Conservation (phyloP, 64 coral and sea anemone genomes). For the Acropora tenuis region DNA sequence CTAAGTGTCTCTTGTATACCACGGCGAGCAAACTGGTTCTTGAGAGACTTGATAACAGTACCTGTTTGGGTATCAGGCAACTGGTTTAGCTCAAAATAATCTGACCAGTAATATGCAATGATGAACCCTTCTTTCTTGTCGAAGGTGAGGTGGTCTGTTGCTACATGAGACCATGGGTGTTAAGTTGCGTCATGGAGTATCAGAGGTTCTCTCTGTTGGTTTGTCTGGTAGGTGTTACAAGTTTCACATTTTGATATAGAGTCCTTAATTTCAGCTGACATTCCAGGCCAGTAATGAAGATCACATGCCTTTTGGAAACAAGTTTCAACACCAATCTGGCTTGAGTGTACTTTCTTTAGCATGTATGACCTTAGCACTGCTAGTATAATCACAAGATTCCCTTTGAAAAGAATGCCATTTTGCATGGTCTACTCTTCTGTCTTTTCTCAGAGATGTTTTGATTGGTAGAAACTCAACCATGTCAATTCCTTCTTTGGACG, state of each 20-base stretch:
- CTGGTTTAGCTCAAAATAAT: slow-evolving; percentile 45
- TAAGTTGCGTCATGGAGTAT: slow-evolving; percentile 15
- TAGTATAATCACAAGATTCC: not conserved
- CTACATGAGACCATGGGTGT: slow-evolving; percentile 39
- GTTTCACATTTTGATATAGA: slow-evolving; percentile 7
- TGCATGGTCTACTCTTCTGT: slow-evolving; percentile 41
- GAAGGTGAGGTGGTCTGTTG: slow-evolving; percentile 36
- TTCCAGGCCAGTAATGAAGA: slow-evolving; percentile 51
- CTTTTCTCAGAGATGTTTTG: not conserved
- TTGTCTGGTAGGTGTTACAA: slow-evolving; percentile 30
- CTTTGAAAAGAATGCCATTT: slow-evolving; percentile 50
- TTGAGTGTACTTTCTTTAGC: slow-evolving; percentile 32
- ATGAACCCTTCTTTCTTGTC: slow-evolving; percentile 42
- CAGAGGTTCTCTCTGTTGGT: slow-evolving; percentile 56
- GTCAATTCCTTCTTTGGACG: slow-evolving; percentile 32
- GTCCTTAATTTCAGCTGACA: not conserved
- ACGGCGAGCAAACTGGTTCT: slow-evolving; percentile 43
- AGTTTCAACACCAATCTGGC: slow-evolving; percentile 47
- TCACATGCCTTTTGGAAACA: slow-evolving; percentile 16
- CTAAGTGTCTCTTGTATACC: slow-evolving; percentile 53
- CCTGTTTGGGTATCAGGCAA: not conserved
- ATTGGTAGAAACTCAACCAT: slow-evolving; percentile 49
- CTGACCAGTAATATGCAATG: slow-evolving; percentile 37
- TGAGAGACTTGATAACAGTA: slow-evolving; percentile 32
- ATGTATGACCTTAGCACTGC: slow-evolving; percentile 17